These are phyloP conservation scores for Ptiloglossa arizonensis DNA, from an alignment of 1,140 invertebrate genomes.

Conservation along the genomic window DNA sequence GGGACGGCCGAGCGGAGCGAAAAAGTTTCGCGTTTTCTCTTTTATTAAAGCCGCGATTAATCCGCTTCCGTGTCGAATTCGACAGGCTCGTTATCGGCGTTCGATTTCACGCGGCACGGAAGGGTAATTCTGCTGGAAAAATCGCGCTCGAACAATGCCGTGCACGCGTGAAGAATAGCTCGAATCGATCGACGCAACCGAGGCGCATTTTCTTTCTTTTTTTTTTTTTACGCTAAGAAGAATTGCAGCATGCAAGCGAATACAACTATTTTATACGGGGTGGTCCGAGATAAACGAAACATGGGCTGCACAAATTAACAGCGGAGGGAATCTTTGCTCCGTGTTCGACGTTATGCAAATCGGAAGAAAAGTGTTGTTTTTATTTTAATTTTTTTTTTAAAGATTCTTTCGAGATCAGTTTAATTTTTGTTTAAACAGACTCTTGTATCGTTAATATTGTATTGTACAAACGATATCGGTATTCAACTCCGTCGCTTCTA, in stretches of 20 bases:
- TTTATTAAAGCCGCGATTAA: conserved; percentile 18
- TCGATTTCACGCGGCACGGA: conserved; percentile 24
- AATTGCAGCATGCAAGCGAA: not conserved
- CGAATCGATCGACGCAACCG: not conserved
- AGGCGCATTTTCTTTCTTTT: no score
- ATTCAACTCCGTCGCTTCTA: no score
- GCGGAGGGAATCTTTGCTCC: no score
- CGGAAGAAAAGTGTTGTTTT: no score
- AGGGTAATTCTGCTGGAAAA: conserved; percentile 19
- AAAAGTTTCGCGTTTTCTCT: conserved; percentile 12
- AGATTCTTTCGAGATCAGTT: no score
- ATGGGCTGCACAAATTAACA: no score
- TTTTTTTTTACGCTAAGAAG: not conserved
- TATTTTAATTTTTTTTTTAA: no score
- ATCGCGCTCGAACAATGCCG: conserved; percentile 2
- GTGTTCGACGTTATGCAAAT: no score
- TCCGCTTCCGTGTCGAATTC: conserved; percentile 27
- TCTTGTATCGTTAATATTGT: no score
- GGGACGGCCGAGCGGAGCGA: not conserved
- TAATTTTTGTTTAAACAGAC: no score
- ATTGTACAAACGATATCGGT: no score
- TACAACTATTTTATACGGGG: not conserved
- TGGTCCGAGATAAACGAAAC: no score
- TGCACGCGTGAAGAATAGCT: not conserved
- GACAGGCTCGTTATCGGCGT: conserved; percentile 39